Conservation (phyloP, 64 coral and sea anemone species). For the Actinia equina region DNA sequence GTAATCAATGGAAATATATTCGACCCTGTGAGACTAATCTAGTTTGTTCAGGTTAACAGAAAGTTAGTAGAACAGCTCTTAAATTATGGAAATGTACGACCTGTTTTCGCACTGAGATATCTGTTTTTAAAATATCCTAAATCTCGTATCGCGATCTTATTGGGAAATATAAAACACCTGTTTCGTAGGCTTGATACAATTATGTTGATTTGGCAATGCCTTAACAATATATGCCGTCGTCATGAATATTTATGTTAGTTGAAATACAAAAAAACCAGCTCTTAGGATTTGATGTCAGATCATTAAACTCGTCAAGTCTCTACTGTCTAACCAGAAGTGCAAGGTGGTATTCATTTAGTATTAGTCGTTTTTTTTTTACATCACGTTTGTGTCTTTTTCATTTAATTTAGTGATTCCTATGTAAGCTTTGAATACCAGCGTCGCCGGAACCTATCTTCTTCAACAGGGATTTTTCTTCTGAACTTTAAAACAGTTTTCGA, state of each 20-base stretch:
- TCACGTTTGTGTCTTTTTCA: not conserved
- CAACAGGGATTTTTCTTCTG: not conserved
- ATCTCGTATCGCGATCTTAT: not conserved
- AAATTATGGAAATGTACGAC: not conserved
- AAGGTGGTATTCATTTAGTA: not conserved
- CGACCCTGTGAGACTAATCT: not conserved
- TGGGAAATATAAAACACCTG: not conserved
- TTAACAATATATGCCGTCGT: not conserved
- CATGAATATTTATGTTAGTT: not conserved
- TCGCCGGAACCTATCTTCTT: not conserved
- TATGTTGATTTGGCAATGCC: not conserved
- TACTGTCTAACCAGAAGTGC: not conserved
- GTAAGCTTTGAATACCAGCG: not conserved
- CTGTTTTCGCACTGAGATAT: not conserved
- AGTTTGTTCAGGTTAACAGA: not conserved
- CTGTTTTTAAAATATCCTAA: not conserved
- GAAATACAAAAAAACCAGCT: not conserved
- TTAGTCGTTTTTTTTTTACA: not conserved
- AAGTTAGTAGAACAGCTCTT: too few species aligned
- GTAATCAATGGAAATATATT: conserved; percentile 6
- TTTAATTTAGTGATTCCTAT: not conserved
- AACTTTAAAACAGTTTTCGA: not conserved
- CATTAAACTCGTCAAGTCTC: not conserved
- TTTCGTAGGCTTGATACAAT: not conserved
- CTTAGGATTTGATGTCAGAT: not conserved